Evolutionary conservation across 2,888 invertebrate genomes (phyloP), one percentile per base, ranked within the genome.

Genomic region (Cerastis leucographa): DNA sequence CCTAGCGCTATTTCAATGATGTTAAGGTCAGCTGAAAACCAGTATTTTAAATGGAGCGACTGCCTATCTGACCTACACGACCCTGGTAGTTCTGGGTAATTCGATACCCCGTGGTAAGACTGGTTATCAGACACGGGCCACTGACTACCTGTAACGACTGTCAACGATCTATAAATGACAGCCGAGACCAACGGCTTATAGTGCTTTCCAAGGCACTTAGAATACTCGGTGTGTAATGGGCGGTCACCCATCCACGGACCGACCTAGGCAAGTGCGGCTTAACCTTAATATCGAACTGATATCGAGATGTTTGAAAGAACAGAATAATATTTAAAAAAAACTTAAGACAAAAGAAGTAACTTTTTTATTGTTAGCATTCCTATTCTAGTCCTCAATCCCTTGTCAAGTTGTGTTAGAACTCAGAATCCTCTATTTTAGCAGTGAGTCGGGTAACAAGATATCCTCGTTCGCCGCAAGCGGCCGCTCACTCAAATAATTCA

Each of bases 401-500:
- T 66, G 76, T 71, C 78, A 71, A 61, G 66, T 72, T 12, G 44
- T 71, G 71, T 70, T 66, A 61, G 35, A 78, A 75, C 59, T 71
- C 71, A 78, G 49, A 67, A 73, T 65, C 68, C 68, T 62, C 49
- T 64, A 74, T 79, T 86, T 84, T 79, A 79, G 46, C 72, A 71
- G 74, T 74, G 74, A 62, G 78, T 85, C 78, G 66, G 70, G 73
- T 79, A 72, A 73, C 73, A 68, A 72, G 76, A 81, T 82, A 79
- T 80, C 74, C 73, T 68, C 62, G 54, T 54, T 46, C 59, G 35
- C 64, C 67, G 74, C 66, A 74, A 74, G 74, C 76, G 75, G 64
- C 74, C 62, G 68, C 69, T 80, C 85, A 70, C 69, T 82, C 80
- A 78, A 85, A 87, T 83, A 83, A 87, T 86, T 83, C 78, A 85